Conservation (phyloP, 2,888 invertebrate species). For the Mythimna ferrago region DNA sequence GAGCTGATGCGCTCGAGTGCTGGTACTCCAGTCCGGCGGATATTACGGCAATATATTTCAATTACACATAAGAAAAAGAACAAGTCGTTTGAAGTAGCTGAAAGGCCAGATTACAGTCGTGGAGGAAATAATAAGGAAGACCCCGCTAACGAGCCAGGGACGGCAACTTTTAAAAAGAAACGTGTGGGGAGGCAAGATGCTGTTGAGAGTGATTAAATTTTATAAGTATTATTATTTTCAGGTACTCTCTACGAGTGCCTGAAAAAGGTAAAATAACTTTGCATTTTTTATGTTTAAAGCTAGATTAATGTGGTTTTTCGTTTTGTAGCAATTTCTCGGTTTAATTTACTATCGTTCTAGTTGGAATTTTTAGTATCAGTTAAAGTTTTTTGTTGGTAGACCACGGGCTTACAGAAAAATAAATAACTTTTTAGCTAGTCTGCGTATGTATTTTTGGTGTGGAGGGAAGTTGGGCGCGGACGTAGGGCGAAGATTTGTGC, state of each 20-base stretch:
- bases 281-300: conserved; percentile 33
- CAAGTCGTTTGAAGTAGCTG: conserved; percentile 90
- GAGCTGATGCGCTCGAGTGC: conserved; percentile 88
- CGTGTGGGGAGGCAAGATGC: conserved; percentile 78
- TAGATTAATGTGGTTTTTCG: conserved; percentile 22
- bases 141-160: conserved; percentile 85
- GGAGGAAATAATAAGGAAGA: conserved; percentile 88
- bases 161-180: conserved; percentile 84
- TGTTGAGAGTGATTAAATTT: conserved; percentile 80
- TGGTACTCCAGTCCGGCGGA: conserved; percentile 87
- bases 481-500: conserved; percentile 87
- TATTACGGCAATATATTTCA: conserved; percentile 91
- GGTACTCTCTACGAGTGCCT: conserved; percentile 46
- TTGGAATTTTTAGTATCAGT: conserved; percentile 32
- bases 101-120: conserved; percentile 89
- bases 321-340: conserved; percentile 5
- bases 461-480: conserved; percentile 68
- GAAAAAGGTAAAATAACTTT: conserved; percentile 50
- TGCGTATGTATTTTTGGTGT: conserved; percentile 65
- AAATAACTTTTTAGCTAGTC: conserved; percentile 41
- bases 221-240: conserved; percentile 68
- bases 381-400: conserved; percentile 42
- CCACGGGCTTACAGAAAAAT: conserved; percentile 40
- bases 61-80: conserved; percentile 91
- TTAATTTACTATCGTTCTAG: conserved; percentile 8